Base-by-base conservation (phyloP, 2,797 vertebrate genomes). In the Ceyx erithaca region DNA sequence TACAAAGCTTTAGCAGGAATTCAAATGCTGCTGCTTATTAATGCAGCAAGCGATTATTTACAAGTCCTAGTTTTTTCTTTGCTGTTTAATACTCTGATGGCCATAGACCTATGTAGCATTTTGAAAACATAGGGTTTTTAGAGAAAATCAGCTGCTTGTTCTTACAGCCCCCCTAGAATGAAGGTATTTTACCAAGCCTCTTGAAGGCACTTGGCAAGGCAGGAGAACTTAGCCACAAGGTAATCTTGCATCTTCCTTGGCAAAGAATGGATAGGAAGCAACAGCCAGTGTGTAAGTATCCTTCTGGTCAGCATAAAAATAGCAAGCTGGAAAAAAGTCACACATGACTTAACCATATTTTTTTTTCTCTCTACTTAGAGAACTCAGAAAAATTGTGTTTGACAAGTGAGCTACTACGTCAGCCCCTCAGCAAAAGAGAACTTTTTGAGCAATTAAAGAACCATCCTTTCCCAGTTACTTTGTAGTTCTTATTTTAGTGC, bases 1-100 rank as follows among this genome's bases (percentile, higher is more conserved):
- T 69, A 89, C 84, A 77, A 93, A 95, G 92, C 94, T 96, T 92
- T 82, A 92, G 75, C 70, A 96, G 59, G 45, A 97, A 97, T 97
- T 96, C 85, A 92, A 95, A 89, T 94, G 86, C 91, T 95, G 95
- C 90, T 95, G 94, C 88, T 90, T 40, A 48, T 91, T 93, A 87
- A 86, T 92, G 90, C 85, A 80, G 67, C 75, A 75, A 96, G 81
- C 79, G 75, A 51, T 95, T 78, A 90, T 89, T 94, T 94, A 92
- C 91, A 95, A 95, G 85, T 89, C 68, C 76, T 87, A 41, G 46
- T 93, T 96, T 66, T 96, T 83, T 83, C 46, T 86, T 84, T 93
- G 89, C 70, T 94, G 25, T 73, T 95, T 96, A 93, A 76, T 86
- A 64, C 86, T 93, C 75, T 87, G 78, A 45, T 37, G 94, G 70